phyloP scores from a whole-genome alignment of 2,113 vertebrate genomes.

The Gambusia holbrooki region DNA sequence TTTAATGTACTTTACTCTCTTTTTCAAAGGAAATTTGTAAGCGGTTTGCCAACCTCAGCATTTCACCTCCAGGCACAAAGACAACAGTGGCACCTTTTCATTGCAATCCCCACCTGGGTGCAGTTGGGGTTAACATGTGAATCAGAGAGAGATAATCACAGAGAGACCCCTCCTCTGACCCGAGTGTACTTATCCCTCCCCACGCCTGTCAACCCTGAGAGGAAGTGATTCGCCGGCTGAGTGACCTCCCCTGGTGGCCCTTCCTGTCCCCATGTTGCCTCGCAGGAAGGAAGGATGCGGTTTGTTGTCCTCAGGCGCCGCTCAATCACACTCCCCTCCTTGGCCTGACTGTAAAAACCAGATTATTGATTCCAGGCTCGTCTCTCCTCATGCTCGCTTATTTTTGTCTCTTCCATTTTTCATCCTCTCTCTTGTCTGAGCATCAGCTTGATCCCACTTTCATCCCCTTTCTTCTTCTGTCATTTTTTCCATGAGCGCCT shows the following conservation, averaged over 20 bases:
- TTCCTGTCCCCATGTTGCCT: slow-evolving; percentile 78
- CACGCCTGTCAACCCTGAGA: slow-evolving; percentile 69
- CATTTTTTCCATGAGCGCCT: slow-evolving; percentile 25
- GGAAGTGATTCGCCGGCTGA: slow-evolving; percentile 73
- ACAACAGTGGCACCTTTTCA: slow-evolving; percentile 11
- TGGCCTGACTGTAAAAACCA: slow-evolving; percentile 62
- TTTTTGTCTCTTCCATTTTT: slow-evolving; percentile 53
- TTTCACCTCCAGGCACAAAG: neutral
- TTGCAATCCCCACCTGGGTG: slow-evolving; percentile 61
- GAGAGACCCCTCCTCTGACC: slow-evolving; percentile 68
- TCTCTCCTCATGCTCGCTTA: slow-evolving; percentile 49
- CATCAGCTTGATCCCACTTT: slow-evolving; percentile 52
- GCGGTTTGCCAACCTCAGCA: too few relatives aligned
- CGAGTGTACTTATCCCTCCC: slow-evolving; percentile 74
- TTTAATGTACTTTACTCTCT: too few relatives aligned
- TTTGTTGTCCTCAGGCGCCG: slow-evolving; percentile 82
- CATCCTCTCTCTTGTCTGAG: slow-evolving; percentile 37
- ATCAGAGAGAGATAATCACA: slow-evolving; percentile 57
- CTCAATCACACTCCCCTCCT: slow-evolving; percentile 62
- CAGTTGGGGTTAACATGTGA: slow-evolving; percentile 44
- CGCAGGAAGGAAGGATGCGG: slow-evolving; percentile 89
- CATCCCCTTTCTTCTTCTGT: slow-evolving; percentile 31
- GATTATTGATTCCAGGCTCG: slow-evolving; percentile 89
- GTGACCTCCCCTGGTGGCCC: slow-evolving; percentile 77
- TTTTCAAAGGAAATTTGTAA: too few relatives aligned